phyloP scores from a whole-genome alignment of 2,797 vertebrate species.

The Poliocrania exsul region DNA sequence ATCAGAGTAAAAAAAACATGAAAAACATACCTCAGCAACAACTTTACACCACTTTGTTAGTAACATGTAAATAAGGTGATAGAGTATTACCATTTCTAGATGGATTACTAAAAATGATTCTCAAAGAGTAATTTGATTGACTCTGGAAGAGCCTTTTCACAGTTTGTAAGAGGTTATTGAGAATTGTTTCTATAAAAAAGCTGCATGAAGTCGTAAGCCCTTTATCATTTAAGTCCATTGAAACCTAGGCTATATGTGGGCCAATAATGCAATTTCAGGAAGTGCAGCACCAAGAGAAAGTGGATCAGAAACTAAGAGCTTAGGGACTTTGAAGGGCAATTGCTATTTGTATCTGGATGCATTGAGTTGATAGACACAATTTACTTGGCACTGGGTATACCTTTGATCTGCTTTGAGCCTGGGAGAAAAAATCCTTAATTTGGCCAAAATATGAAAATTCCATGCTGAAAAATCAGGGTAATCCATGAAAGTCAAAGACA shows the following conservation, averaged over 20 bases:
- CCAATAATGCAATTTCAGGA: neutral
- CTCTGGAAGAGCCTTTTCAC: neutral
- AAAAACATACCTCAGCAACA: neutral
- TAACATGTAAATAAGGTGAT: rapidly evolving
- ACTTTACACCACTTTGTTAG: neutral
- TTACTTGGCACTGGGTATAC: neutral
- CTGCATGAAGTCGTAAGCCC: rapidly evolving
- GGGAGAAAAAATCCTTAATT: neutral
- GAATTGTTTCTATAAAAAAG: neutral
- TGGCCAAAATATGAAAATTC: neutral
- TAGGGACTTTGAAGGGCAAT: neutral
- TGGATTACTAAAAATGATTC: neutral
- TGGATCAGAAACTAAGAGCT: neutral
- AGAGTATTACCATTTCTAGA: neutral
- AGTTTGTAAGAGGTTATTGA: neutral
- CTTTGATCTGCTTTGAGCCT: neutral
- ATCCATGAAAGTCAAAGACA: neutral
- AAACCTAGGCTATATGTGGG: neutral
- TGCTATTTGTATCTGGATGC: neutral
- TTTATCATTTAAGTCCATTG: neutral
- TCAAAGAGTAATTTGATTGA: neutral
- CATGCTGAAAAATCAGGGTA: neutral
- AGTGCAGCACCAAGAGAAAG: neutral
- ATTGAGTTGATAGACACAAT: neutral
- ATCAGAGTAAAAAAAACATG: neutral